phyloP scores from a whole-genome alignment of 2,888 invertebrate species.

The Taenaris catops region DNA sequence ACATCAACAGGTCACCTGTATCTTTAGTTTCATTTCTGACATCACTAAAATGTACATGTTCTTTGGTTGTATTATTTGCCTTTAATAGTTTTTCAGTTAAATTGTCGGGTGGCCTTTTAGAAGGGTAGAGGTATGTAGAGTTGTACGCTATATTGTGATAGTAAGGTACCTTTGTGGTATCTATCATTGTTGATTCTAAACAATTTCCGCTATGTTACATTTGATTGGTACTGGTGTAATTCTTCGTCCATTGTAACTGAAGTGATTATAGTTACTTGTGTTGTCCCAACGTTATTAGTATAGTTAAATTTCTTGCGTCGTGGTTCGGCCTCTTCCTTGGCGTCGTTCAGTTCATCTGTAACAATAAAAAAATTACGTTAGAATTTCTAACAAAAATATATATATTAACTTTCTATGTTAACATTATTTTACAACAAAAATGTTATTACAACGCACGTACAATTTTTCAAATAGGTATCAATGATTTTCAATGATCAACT shows the following conservation, averaged over 20 bases:
- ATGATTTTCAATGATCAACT: too few relatives aligned
- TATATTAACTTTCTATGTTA: too few relatives aligned
- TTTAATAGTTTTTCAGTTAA: slow-evolving; percentile 20
- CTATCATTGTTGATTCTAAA: slow-evolving; percentile 34
- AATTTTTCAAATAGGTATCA: too few relatives aligned
- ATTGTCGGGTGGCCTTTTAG: slow-evolving; percentile 49
- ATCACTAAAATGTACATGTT: slow-evolving; percentile 17
- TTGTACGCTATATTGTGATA: slow-evolving; percentile 32
- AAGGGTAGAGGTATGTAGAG: slow-evolving; percentile 37
- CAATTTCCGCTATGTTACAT: slow-evolving; percentile 26
- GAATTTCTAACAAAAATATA: too few relatives aligned
- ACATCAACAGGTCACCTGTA: slow-evolving; percentile 77
- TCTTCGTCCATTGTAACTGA: slow-evolving; percentile 17
- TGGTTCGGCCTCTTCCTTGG: too few relatives aligned
- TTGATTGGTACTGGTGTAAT: slow-evolving; percentile 30
- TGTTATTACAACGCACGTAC: too few relatives aligned
- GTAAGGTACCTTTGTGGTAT: slow-evolving; percentile 32
- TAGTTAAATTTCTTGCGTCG: too few relatives aligned
- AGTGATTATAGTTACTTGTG: too few relatives aligned
- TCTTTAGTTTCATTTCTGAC: slow-evolving; percentile 40
- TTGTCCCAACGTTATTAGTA: too few relatives aligned
- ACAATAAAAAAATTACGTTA: too few relatives aligned
- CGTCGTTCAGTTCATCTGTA: too few relatives aligned
- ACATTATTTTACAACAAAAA: too few relatives aligned
- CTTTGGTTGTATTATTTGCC: slow-evolving; percentile 11